Evolutionary conservation across 2,113 vertebrate species (phyloP).

Genomic region (Bubo scandiacus): DNA sequence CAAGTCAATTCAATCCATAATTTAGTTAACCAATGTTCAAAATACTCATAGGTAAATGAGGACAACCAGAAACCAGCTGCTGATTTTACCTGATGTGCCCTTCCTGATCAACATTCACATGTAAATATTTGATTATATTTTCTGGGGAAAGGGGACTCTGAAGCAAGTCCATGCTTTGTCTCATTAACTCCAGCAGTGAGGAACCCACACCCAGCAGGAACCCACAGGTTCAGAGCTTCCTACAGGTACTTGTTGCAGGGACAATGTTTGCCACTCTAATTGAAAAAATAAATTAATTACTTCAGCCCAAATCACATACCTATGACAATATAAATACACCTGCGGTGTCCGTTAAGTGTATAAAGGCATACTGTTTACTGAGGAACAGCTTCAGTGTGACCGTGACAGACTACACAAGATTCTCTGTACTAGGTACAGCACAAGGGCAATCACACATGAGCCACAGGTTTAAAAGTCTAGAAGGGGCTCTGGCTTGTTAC

Average conservation of each 20-base stretch:
- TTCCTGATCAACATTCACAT: neutral
- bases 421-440: neutral
- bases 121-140: neutral
- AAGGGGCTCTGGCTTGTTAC: neutral
- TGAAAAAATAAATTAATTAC: neutral
- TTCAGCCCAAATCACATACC: too few species aligned
- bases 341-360: too few species aligned
- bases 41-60: neutral
- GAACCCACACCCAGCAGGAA: neutral
- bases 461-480: neutral
- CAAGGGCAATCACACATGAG: rapidly evolving
- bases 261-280: neutral
- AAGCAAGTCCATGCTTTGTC: rapidly evolving
- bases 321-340: too few species aligned
- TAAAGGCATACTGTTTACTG: neutral
- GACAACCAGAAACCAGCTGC: neutral
- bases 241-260: neutral
- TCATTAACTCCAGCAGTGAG: neutral
- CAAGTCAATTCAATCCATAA: neutral
- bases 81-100: neutral
- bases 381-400: neutral
- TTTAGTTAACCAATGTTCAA: neutral
- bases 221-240: neutral
- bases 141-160: neutral
- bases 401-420: neutral